These are phyloP conservation scores for Amphilophus citrinellus DNA, from an alignment of 2,113 vertebrate genomes.

Conservation along the genomic window DNA sequence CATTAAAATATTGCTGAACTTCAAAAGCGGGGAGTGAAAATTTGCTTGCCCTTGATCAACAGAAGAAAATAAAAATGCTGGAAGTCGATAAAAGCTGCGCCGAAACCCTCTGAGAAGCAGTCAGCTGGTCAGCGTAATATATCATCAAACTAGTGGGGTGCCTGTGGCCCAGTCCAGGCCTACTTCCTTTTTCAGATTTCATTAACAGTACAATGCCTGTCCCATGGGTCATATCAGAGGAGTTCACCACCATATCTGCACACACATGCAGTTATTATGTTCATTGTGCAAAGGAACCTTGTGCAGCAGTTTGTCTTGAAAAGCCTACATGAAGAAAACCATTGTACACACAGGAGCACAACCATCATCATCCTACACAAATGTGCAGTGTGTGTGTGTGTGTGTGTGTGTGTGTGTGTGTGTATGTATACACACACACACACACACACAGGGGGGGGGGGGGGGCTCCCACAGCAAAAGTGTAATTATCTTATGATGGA, in stretches of 20 bases:
- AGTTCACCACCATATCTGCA: constrained; percentile 44
- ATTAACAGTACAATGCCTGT: constrained; percentile 43
- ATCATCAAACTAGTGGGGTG: constrained; percentile 7
- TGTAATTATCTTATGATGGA: constrained; percentile 60
- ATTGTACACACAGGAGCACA: constrained; percentile 29
- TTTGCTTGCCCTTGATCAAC: constrained; percentile 22
- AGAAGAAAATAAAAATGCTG: constrained; percentile 14
- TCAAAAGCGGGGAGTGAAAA: constrained; percentile 38
- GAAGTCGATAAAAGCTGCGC: constrained; percentile 54
- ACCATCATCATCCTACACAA: constrained; percentile 29
- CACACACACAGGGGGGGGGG: constrained; percentile 1
- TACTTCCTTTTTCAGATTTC: constrained; percentile 52
- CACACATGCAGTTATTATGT: constrained; percentile 20
- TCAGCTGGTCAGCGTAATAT: constrained; percentile 30
- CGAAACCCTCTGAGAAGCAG: constrained; percentile 24
- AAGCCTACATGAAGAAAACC: constrained; percentile 26
- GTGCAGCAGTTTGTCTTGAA: constrained; percentile 29
- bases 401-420: neutral
- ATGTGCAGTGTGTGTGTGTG: neutral
- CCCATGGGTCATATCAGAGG: constrained; percentile 30
- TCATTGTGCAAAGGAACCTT: constrained; percentile 9
- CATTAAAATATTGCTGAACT: constrained; percentile 45
- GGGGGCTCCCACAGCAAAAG: constrained; percentile 50
- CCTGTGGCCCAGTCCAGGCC: constrained; percentile 25
- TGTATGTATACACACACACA: neutral